These are phyloP conservation scores for Valencia hispanica DNA, from an alignment of 2,797 vertebrate species.

Conservation along the genomic window DNA sequence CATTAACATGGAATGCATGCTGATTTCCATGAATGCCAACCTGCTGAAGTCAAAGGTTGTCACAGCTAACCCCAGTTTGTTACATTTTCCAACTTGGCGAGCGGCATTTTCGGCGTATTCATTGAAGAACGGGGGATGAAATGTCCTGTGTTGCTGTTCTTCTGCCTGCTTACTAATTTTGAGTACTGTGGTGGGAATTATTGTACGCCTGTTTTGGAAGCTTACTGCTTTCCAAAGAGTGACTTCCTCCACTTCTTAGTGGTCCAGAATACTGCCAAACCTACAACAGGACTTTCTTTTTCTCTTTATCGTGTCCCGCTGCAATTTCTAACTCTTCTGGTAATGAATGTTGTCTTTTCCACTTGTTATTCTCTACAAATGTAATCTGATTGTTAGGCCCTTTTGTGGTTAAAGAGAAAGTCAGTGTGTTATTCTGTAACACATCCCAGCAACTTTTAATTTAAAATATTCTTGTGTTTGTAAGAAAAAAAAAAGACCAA, in stretches of 20 bases:
- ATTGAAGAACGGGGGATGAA: not conserved
- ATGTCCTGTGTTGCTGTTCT: constrained; percentile 1
- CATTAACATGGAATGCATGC: constrained; percentile 3
- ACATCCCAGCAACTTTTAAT: not conserved
- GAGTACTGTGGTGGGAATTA: not conserved
- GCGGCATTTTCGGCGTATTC: constrained; percentile 5
- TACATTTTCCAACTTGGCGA: not conserved
- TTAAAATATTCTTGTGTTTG: not conserved
- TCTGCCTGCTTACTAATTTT: not conserved
- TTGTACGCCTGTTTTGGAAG: not conserved
- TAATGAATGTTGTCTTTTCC: constrained; percentile 3
- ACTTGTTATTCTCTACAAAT: not conserved
- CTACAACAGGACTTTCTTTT: not conserved
- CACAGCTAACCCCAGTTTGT: not conserved
- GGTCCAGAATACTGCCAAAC: not conserved
- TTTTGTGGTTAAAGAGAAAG: no score
- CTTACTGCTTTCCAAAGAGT: not conserved
- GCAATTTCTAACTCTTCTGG: not conserved
- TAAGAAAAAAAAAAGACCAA: not conserved
- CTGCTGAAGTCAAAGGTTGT: not conserved
- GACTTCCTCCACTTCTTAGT: constrained; percentile 15
- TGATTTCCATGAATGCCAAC: not conserved
- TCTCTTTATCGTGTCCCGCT: not conserved
- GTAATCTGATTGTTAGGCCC: no score
- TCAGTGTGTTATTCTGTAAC: not conserved